Evolutionary conservation across 2,113 vertebrate species (phyloP).

Genomic region (Condylura cristata): DNA sequence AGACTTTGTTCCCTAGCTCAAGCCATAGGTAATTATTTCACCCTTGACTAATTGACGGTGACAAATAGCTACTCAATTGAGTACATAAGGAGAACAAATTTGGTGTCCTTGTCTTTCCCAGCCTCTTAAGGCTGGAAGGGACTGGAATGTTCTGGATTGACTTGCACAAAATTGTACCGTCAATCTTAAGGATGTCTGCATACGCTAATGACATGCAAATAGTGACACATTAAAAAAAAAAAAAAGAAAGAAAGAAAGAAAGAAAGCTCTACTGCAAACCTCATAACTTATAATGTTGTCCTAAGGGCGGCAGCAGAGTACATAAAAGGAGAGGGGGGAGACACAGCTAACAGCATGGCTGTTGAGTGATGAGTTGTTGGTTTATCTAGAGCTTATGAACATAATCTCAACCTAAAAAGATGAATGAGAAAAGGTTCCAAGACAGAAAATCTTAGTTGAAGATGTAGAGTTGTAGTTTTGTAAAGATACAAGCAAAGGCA

Average conservation of each 20-base stretch:
- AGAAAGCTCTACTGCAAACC: slow-evolving; percentile 48
- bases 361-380: slow-evolving; percentile 78
- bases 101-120: slow-evolving; percentile 54
- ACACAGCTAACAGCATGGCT: slow-evolving; percentile 62
- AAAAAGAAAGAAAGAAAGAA: not conserved
- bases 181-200: slow-evolving; percentile 54
- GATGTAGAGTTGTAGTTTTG: not conserved
- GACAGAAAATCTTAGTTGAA: slow-evolving; percentile 41
- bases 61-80: slow-evolving; percentile 73
- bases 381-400: slow-evolving; percentile 77
- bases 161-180: slow-evolving; percentile 64
- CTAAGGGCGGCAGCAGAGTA: slow-evolving; percentile 87
- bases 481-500: slow-evolving; percentile 21
- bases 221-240: slow-evolving; percentile 37
- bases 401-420: slow-evolving; percentile 69
- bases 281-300: slow-evolving; percentile 79
- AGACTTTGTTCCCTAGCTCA: slow-evolving; percentile 35
- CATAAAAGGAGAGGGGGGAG: slow-evolving; percentile 71
- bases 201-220: slow-evolving; percentile 67
- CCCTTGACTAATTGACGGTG: slow-evolving; percentile 64
- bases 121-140: slow-evolving; percentile 38
- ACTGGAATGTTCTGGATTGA: slow-evolving; percentile 65
- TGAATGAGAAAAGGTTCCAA: slow-evolving; percentile 54
- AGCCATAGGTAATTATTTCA: slow-evolving; percentile 64
- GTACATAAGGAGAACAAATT: slow-evolving; percentile 73